Conservation (phyloP, 2,888 invertebrate species). For the Aquatica leii region DNA sequence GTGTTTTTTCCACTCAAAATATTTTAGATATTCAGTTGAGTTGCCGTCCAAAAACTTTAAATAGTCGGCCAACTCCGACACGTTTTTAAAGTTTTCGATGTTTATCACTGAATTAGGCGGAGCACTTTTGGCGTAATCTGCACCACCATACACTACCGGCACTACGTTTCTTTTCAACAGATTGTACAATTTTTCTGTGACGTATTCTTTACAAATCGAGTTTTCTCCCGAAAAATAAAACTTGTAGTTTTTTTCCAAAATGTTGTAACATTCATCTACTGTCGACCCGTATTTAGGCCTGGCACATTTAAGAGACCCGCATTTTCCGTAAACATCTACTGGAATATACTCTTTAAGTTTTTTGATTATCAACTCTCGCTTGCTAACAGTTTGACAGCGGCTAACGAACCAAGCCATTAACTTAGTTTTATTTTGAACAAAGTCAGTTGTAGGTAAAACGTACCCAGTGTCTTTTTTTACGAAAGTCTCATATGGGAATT, state of each 20-base stretch:
- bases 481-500: constrained; percentile 57
- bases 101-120: constrained; percentile 65
- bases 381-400: constrained; percentile 62
- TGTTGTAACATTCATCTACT: background rate
- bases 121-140: constrained; percentile 65
- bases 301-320: constrained; percentile 62
- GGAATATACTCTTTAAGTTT: constrained; percentile 65
- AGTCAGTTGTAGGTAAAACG: constrained; percentile 32
- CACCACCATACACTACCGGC: constrained; percentile 73
- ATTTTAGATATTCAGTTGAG: no score
- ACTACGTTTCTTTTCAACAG: constrained; percentile 67
- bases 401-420: constrained; percentile 67
- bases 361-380: constrained; percentile 59
- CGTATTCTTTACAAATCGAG: constrained; percentile 71
- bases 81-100: constrained; percentile 64
- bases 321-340: constrained; percentile 71
- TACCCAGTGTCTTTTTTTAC: constrained; percentile 36
- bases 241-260: constrained; percentile 66
- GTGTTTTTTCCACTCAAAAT: constrained; percentile 65
- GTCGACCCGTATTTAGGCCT: no score
- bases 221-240: constrained; percentile 79
- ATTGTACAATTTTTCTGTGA: constrained; percentile 69
- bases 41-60: no score
- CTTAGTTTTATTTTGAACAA: constrained; percentile 56
- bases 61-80: constrained; percentile 63